Conservation (phyloP, 1,140 invertebrate species). For the Centruroides vittatus region DNA sequence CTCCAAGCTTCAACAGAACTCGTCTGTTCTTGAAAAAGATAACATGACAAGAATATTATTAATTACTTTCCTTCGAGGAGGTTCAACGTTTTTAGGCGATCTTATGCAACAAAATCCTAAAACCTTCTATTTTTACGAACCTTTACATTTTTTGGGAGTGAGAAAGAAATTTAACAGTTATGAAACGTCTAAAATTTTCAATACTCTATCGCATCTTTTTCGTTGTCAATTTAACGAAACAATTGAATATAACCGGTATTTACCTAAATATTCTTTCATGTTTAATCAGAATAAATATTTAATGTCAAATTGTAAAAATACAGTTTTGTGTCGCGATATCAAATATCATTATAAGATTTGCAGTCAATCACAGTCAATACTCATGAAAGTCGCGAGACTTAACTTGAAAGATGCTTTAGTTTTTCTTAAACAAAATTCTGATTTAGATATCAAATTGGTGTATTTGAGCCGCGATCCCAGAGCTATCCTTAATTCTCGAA, state of each 20-base stretch:
- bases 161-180: constrained; percentile 3
- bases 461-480: constrained; percentile 68
- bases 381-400: constrained; percentile 17
- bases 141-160: constrained; percentile 34
- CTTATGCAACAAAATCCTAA: constrained; percentile 63
- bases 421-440: constrained; percentile 3
- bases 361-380: constrained; percentile 8
- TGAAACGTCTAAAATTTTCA: constrained; percentile 7
- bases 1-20: no score
- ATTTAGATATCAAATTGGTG: constrained; percentile 44
- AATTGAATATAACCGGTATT: constrained; percentile 13
- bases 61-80: constrained; percentile 67
- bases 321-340: constrained; percentile 10
- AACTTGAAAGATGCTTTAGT: constrained; percentile 6
- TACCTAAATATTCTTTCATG: constrained; percentile 14
- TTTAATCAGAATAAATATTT: constrained; percentile 16
- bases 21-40: neutral
- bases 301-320: constrained; percentile 15
- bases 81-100: constrained; percentile 76
- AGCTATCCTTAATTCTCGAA: constrained; percentile 67
- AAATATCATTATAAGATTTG: constrained; percentile 12
- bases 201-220: constrained; percentile 9
- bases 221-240: constrained; percentile 12
- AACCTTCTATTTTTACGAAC: constrained; percentile 79
- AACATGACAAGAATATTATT: constrained; percentile 24